Conservation (phyloP, 2,113 vertebrate species). For the Pionites leucogaster region DNA sequence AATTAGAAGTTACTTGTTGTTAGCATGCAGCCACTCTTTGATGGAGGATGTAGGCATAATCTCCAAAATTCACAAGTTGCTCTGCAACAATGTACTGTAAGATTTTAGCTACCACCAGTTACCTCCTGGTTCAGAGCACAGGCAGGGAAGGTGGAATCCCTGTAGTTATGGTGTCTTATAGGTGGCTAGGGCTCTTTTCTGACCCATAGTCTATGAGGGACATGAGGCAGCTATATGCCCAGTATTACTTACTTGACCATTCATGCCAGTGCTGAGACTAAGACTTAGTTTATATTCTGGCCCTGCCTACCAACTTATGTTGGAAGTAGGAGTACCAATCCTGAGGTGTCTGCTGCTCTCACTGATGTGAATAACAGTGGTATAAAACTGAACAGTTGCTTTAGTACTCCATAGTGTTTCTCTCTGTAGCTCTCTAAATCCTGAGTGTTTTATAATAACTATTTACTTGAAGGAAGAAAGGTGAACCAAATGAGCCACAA, state of each 20-base stretch:
- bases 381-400: not conserved
- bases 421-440: not conserved
- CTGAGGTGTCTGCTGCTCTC: not conserved
- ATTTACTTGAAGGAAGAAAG: not conserved
- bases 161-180: accelerated
- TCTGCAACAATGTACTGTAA: not conserved
- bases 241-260: not conserved
- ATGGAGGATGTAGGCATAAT: not conserved
- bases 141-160: not conserved
- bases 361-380: not conserved
- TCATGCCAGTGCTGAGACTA: not conserved
- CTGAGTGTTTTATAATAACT: not conserved
- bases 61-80: not conserved
- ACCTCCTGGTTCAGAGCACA: not conserved
- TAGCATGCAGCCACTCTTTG: not conserved
- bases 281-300: not conserved
- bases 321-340: not conserved
- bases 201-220: accelerated
- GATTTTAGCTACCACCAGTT: not conserved
- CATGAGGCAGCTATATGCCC: not conserved
- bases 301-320: not conserved
- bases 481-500: not conserved
- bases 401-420: not conserved
- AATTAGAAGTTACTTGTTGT: not conserved
- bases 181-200: not conserved